Conservation (phyloP, 2,888 invertebrate species). For the Aquatica leii region DNA sequence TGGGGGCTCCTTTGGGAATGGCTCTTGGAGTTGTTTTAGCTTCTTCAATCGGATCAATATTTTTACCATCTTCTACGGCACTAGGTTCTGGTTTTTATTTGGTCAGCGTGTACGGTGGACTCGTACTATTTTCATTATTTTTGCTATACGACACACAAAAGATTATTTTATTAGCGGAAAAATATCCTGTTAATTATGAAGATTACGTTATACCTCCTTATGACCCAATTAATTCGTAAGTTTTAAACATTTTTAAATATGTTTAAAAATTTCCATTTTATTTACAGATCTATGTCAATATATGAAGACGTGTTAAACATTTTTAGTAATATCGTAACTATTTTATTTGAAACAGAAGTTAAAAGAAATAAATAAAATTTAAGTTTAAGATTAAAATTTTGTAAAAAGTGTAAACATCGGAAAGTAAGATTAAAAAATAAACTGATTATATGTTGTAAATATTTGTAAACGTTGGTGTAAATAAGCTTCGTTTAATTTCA, state of each 20-base stretch:
- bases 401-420: too few relatives aligned
- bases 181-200: conserved; percentile 67
- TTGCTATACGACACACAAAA: conserved; percentile 95
- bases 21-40: conserved; percentile 96
- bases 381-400: too few relatives aligned
- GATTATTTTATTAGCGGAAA: conserved; percentile 87
- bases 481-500: too few relatives aligned
- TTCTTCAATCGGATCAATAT: conserved; percentile 89
- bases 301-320: conserved; percentile 97
- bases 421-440: too few relatives aligned
- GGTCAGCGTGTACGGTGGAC: conserved; percentile 92
- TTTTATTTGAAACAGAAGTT: conserved; percentile 83
- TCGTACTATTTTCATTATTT: conserved; percentile 92
- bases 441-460: too few relatives aligned
- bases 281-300: conserved; percentile 92
- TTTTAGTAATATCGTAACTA: conserved; percentile 92
- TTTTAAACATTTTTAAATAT: too few relatives aligned
- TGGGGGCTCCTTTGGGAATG: conserved; percentile 96
- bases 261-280: too few relatives aligned
- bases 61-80: conserved; percentile 89
- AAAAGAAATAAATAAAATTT: too few relatives aligned
- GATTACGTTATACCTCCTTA: conserved; percentile 71
- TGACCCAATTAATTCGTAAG: conserved; percentile 97
- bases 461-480: too few relatives aligned
- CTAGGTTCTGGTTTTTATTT: conserved; percentile 93